Conservation (phyloP, 1,140 invertebrate species). For the Tetramorium parvispinum region DNA sequence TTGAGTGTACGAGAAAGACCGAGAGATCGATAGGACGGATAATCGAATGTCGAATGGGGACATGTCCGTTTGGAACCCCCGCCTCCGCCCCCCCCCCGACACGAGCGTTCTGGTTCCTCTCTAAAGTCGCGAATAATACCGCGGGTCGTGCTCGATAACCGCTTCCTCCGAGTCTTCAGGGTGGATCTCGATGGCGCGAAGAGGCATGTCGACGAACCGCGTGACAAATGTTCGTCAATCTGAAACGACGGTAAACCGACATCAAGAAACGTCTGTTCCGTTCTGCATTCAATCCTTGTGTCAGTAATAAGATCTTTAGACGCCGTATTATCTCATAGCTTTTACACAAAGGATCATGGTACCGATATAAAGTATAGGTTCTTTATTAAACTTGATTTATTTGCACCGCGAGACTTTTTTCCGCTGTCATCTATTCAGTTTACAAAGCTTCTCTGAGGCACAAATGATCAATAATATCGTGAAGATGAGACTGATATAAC, state of each 20-base stretch:
- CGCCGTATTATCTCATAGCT: background rate
- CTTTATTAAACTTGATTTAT: background rate
- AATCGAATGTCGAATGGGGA: constrained; percentile 29
- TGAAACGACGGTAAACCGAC: constrained; percentile 7
- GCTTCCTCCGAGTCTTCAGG: constrained; percentile 7
- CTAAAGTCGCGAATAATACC: constrained; percentile 49
- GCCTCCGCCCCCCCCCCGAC: too few species aligned
- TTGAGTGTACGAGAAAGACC: constrained; percentile 20
- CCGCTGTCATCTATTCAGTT: background rate
- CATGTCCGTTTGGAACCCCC: too few species aligned
- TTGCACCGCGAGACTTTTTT: background rate
- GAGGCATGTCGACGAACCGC: background rate
- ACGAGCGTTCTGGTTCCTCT: constrained; percentile 15
- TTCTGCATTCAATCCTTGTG: background rate
- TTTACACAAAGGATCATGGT: background rate
- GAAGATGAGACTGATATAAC: background rate
- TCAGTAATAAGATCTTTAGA: background rate
- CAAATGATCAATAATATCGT: background rate
- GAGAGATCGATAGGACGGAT: constrained; percentile 25
- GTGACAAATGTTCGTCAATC: constrained; percentile 53
- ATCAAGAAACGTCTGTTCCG: background rate
- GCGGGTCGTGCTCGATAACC: constrained; percentile 45
- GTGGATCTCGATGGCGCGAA: constrained; percentile 35
- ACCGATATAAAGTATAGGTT: background rate
- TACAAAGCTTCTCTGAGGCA: background rate